Percentiles rank a stretch among this genome's conserved stretches.
Conservation (phyloP, 2,113 vertebrate species). For the Bolborhynchus lineola region DNA sequence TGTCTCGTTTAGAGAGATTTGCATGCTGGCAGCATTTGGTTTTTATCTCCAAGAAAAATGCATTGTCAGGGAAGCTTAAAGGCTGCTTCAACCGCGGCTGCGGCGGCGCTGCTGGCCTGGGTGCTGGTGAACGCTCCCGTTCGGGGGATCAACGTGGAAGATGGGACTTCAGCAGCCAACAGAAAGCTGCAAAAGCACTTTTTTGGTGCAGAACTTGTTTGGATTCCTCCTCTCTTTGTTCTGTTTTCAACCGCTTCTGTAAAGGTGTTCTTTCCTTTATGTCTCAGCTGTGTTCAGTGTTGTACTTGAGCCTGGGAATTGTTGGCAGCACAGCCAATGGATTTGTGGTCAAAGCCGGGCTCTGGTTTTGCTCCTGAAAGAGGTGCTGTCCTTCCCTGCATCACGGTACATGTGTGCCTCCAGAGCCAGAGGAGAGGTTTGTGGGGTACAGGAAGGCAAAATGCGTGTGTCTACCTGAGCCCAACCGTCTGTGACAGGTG, state of each 20-base stretch:
- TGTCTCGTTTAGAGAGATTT: slow-evolving; percentile 67
- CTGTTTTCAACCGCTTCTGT: not conserved
- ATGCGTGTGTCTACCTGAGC: not conserved
- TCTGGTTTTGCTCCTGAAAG: not conserved
- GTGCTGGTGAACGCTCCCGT: not conserved
- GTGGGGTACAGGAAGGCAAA: not conserved
- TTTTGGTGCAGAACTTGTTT: not conserved
- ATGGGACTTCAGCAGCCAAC: not conserved
- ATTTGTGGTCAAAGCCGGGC: not conserved
- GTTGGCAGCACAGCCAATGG: not conserved
- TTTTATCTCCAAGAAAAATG: slow-evolving; percentile 47
- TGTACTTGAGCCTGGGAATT: not conserved
- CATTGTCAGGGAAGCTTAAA: slow-evolving; percentile 48
- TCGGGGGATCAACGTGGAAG: not conserved
- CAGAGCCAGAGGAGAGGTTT: not conserved
- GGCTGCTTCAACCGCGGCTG: slow-evolving; percentile 44
- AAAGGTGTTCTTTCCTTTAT: not conserved
- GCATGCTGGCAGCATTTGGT: slow-evolving; percentile 64
- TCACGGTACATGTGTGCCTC: not conserved
- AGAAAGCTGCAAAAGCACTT: not conserved
- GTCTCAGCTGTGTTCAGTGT: not conserved
- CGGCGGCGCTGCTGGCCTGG: slow-evolving; percentile 17
- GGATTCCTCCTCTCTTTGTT: not conserved
- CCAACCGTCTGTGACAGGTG: not conserved
- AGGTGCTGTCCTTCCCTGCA: not conserved